Conservation (phyloP, 2,888 invertebrate genomes). For the Cheilosia vernalis region DNA sequence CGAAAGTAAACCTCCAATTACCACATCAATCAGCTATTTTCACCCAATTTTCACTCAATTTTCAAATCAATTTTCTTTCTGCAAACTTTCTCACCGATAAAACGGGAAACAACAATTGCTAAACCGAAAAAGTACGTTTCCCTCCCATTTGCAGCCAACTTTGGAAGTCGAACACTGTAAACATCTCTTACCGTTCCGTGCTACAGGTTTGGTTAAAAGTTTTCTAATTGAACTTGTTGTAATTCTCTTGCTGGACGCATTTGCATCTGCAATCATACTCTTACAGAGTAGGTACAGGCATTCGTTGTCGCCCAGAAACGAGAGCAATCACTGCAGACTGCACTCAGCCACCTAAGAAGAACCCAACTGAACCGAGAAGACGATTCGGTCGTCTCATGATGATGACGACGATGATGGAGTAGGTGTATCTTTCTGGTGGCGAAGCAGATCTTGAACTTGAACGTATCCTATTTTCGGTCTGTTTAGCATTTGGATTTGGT, state of each 20-base stretch:
- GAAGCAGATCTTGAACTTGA: constrained; percentile 62
- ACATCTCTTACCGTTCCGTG: constrained; percentile 41
- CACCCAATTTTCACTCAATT: constrained; percentile 58
- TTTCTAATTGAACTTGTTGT: constrained; percentile 47
- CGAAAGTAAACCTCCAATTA: constrained; percentile 52
- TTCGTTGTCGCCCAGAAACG: constrained; percentile 26
- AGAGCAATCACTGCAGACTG: neutral
- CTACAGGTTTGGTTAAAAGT: constrained; percentile 56
- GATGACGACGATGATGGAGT: neutral
- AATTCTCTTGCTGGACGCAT: constrained; percentile 1
- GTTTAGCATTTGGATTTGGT: constrained; percentile 39
- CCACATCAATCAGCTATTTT: constrained; percentile 33
- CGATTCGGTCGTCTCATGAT: neutral
- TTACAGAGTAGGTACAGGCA: neutral
- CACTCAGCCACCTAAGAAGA: constrained; percentile 31
- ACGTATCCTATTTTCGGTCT: constrained; percentile 51
- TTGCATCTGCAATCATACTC: neutral
- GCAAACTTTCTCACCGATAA: constrained; percentile 51
- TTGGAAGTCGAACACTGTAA: constrained; percentile 37
- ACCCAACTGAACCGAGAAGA: constrained; percentile 16
- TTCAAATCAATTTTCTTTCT: constrained; percentile 57
- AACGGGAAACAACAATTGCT: constrained; percentile 14
- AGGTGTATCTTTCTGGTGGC: constrained; percentile 21
- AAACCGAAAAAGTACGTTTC: neutral
- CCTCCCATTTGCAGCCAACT: constrained; percentile 6